phyloP scores from a whole-genome alignment of 2,888 invertebrate genomes.

The Microctonus hyperodae region DNA sequence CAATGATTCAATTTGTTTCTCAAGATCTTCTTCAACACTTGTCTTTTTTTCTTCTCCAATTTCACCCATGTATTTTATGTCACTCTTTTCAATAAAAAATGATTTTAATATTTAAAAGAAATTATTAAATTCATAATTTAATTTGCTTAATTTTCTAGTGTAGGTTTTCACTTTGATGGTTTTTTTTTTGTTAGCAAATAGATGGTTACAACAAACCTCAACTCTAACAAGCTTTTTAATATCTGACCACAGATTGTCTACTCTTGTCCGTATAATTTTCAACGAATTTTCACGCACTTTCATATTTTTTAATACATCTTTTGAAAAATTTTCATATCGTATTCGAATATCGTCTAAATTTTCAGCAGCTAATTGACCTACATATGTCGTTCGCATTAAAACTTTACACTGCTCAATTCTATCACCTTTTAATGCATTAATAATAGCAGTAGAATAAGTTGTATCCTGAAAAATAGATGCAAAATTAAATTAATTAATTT shows the following conservation, averaged over 20 bases:
- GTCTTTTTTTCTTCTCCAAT: conserved; percentile 26
- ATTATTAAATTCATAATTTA: background rate
- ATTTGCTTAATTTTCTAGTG: background rate
- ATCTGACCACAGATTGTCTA: conserved; percentile 61
- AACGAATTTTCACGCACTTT: conserved; percentile 69
- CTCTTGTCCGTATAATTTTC: conserved; percentile 63
- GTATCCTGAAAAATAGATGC: conserved; percentile 66
- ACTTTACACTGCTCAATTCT: conserved; percentile 70
- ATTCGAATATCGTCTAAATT: conserved; percentile 71
- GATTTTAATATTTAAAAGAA: background rate
- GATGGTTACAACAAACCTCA: conserved; percentile 61
- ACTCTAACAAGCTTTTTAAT: conserved; percentile 63
- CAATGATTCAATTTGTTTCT: conserved; percentile 58
- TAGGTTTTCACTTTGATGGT: background rate
- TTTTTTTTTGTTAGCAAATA: background rate
- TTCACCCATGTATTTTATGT: conserved; percentile 36
- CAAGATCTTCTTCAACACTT: conserved; percentile 49
- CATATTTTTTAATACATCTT: conserved; percentile 71
- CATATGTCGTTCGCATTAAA: conserved; percentile 70
- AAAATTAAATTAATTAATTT: conserved; percentile 10
- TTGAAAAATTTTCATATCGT: conserved; percentile 69
- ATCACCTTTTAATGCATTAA: conserved; percentile 69
- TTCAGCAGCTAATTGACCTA: conserved; percentile 74
- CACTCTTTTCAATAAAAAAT: conserved; percentile 40
- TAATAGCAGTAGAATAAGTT: conserved; percentile 70